Percentiles rank a stretch among this genome's conserved stretches.
These are phyloP conservation scores for Toxostoma redivivum DNA, from an alignment of 2,113 vertebrate genomes.

Conservation along the genomic window DNA sequence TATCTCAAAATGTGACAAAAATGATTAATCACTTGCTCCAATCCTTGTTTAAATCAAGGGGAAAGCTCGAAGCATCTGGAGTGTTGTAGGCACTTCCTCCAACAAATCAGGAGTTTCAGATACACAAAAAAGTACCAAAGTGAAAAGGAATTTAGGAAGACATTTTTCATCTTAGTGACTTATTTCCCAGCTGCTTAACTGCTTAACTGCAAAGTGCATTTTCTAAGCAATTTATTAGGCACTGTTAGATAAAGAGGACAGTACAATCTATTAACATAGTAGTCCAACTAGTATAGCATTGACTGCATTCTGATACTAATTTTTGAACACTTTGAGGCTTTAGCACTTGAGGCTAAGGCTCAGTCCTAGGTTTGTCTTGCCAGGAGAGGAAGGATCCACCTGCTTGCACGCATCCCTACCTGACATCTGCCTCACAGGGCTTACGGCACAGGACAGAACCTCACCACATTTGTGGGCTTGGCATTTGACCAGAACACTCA, in stretches of 20 bases:
- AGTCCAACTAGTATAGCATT: not conserved
- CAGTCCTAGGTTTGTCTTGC: not conserved
- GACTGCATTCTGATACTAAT: not conserved
- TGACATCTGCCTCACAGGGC: not conserved
- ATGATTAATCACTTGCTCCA: constrained; percentile 1
- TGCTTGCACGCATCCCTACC: not conserved
- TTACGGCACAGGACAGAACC: not conserved
- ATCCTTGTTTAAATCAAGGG: not conserved
- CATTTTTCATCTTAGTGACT: not conserved
- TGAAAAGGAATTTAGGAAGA: not conserved
- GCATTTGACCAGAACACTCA: not conserved
- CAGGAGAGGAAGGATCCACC: not conserved
- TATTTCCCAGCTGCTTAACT: not conserved
- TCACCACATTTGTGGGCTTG: not conserved
- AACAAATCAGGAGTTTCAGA: not conserved
- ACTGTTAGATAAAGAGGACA: not conserved
- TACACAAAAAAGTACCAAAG: not conserved
- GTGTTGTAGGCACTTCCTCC: not conserved
- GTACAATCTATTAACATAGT: not conserved
- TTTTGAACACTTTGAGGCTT: not conserved
- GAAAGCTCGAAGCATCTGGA: not conserved
- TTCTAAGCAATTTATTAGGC: not conserved
- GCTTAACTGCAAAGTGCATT: not conserved
- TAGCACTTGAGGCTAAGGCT: not conserved
- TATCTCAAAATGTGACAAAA: not conserved